Percentiles rank a stretch among this genome's conserved stretches.
Evolutionary conservation across 2,113 vertebrate genomes (phyloP).

Genomic region (Actenoides lindsayi): DNA sequence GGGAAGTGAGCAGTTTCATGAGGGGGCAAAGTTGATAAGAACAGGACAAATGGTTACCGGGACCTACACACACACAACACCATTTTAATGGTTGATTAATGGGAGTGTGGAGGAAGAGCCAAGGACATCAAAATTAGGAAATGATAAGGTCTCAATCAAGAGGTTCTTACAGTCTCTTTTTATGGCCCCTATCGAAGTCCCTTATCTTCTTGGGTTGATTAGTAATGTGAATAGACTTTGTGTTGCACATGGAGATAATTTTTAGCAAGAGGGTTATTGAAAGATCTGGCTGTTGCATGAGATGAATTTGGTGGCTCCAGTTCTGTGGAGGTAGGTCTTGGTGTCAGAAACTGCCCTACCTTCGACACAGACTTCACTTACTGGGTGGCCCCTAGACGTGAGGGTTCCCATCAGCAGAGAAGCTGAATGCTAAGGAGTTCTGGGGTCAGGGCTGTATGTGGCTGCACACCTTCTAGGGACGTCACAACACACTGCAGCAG

Average conservation of each 20-base stretch:
- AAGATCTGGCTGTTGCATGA: neutral
- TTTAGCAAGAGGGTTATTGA: neutral
- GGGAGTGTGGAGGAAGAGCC: neutral
- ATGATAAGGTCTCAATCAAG: neutral
- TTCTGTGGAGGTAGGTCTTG: fast-evolving
- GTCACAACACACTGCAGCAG: neutral
- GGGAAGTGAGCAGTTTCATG: neutral
- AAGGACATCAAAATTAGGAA: conserved; percentile 7
- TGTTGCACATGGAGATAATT: fast-evolving
- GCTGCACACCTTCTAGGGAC: neutral
- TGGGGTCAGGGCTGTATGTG: fast-evolving
- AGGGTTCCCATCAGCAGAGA: fast-evolving
- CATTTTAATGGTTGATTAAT: conserved; percentile 27
- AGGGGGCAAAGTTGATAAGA: conserved; percentile 20
- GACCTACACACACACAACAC: neutral
- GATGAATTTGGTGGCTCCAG: neutral
- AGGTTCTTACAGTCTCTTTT: neutral
- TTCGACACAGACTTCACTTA: fast-evolving
- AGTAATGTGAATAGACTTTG: neutral
- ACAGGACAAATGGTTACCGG: neutral
- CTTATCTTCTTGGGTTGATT: neutral
- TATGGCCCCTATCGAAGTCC: neutral
- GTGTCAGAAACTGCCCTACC: neutral
- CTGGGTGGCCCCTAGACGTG: fast-evolving
- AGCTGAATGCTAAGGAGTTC: neutral